phyloP scores from a whole-genome alignment of 2,113 vertebrate species.

The Bubo blakistoni region DNA sequence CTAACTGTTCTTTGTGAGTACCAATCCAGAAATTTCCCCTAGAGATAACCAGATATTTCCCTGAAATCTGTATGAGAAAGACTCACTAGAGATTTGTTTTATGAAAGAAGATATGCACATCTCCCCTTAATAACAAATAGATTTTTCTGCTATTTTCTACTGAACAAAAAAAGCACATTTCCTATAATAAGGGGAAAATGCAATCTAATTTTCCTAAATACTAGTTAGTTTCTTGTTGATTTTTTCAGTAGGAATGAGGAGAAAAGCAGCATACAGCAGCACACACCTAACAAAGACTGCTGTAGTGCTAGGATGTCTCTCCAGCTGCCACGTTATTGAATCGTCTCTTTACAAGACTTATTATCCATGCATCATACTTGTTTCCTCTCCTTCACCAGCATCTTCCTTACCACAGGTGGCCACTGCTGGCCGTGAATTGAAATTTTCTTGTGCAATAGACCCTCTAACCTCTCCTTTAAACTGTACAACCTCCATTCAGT shows the following conservation, averaged over 20 bases:
- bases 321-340: constrained; percentile 3
- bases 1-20: background rate
- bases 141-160: background rate
- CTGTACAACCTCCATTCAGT: background rate
- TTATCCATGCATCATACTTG: background rate
- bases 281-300: background rate
- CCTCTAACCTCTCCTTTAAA: constrained; percentile 35
- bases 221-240: background rate
- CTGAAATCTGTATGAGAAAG: background rate
- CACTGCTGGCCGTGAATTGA: background rate
- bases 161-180: background rate
- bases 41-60: background rate
- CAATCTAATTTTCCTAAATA: background rate
- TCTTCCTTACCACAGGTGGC: background rate
- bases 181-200: background rate
- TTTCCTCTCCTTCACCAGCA: background rate
- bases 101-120: background rate
- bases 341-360: background rate
- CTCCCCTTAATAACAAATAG: background rate
- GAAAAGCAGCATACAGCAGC: background rate
- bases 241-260: background rate
- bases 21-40: background rate
- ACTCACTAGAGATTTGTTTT: background rate
- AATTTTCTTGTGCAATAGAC: constrained; percentile 23
- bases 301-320: background rate